These are phyloP conservation scores for Arion vulgaris DNA, from an alignment of 1,140 invertebrate species.

Conservation along the genomic window DNA sequence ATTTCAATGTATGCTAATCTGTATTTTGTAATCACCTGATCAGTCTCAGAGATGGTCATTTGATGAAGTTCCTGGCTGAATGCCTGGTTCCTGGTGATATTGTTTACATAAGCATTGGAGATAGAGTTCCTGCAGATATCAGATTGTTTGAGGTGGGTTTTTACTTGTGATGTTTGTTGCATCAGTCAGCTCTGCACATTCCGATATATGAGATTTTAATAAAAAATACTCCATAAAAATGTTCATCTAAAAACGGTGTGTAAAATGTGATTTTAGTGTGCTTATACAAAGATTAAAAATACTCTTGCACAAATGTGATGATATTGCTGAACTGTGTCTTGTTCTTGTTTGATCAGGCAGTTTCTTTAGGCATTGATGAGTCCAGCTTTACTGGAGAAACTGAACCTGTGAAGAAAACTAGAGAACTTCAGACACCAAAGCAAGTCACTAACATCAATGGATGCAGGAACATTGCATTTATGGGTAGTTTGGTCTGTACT, in stretches of 20 bases:
- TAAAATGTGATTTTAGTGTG: too few relatives aligned
- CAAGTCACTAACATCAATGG: slow-evolving; percentile 35
- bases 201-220: too few relatives aligned
- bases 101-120: slow-evolving; percentile 93
- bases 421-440: slow-evolving; percentile 41
- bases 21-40: neutral
- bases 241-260: too few relatives aligned
- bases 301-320: too few relatives aligned
- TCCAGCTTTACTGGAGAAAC: slow-evolving; percentile 98
- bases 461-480: slow-evolving; percentile 90
- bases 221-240: too few relatives aligned
- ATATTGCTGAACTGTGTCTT: too few relatives aligned
- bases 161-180: too few relatives aligned
- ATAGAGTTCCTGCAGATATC: slow-evolving; percentile 96
- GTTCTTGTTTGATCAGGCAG: slow-evolving; percentile 61
- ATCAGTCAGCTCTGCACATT: too few relatives aligned
- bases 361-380: slow-evolving; percentile 95
- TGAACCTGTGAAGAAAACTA: slow-evolving; percentile 74
- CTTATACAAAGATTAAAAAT: too few relatives aligned
- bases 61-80: slow-evolving; percentile 92
- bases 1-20: neutral
- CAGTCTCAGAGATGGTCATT: slow-evolving; percentile 85
- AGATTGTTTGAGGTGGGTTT: slow-evolving; percentile 86
- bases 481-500: slow-evolving; percentile 97
- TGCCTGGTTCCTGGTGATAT: slow-evolving; percentile 98